Base-by-base conservation (phyloP, 2,797 vertebrate genomes). In the Siniperca scherzeri region DNA sequence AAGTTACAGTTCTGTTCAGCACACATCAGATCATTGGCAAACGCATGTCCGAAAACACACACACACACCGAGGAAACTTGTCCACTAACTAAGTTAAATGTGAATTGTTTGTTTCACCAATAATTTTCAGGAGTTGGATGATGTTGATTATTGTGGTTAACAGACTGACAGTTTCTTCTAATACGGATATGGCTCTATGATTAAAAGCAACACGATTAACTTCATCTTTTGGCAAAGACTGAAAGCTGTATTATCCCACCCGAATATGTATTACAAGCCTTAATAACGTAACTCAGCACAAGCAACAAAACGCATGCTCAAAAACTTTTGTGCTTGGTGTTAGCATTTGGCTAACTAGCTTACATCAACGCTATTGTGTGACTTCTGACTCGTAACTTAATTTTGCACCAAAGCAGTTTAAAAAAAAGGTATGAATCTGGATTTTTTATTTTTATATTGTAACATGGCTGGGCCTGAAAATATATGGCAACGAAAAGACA, bases 341-440 rank as follows among this genome's bases (percentile, higher is more conserved):
- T 88, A 90, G 88, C 91, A 82, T 67, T 30, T 5, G 16, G 80
- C 80, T 74, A 76, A 7, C 50, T 79, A 64, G 42, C 69, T 7
- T n/a, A 3, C 13, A 53, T 4, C 38, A 12, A 22, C 11, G 59
- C 27, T 44, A 68, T 33, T 50, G 61, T 50, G 40, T n/a, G 33
- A 9, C n/a, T 68, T 21, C 25, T 5, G 7, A n/a, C 12, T 27
- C 0, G 1, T 13, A 22, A 10, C 22, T n/a, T 30, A 9, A 19
- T 2, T 8, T 48, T 6, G 1, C 44, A 17, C 5, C 11, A 3
- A 0, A 25, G 2, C 6, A 21, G 4, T 27, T 0, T 12, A 3
- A 25, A 53, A 1, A 3, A 25, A 53, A 22, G 4, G 1, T 5
- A 3, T 6, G 10, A 25, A 40, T 21, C 0, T 0, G 0, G 0